Evolutionary conservation across 2,113 vertebrate species (phyloP).

Genomic region (Plecotus auritus): DNA sequence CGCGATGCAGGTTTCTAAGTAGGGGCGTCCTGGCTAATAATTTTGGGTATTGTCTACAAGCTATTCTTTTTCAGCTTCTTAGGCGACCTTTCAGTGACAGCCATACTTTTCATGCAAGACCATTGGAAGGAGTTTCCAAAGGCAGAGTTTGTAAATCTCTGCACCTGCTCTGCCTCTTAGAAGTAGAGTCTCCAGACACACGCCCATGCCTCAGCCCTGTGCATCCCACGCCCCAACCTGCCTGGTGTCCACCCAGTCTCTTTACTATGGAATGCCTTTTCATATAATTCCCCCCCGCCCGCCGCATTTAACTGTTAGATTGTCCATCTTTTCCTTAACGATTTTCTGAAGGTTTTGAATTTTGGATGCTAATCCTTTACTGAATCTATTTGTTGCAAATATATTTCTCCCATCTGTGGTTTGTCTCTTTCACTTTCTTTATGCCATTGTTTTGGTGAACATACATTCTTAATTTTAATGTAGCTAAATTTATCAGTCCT

Average conservation of each 20-base stretch:
- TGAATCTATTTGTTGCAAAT: background rate
- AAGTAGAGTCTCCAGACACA: background rate
- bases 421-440: conserved; percentile 5
- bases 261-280: background rate
- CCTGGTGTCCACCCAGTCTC: background rate
- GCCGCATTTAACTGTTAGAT: background rate
- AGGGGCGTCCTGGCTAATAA: background rate
- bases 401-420: background rate
- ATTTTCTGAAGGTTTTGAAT: background rate
- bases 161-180: background rate
- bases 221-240: background rate
- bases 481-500: background rate
- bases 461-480: conserved; percentile 29
- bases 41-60: background rate
- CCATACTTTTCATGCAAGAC: background rate
- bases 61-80: background rate
- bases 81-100: background rate
- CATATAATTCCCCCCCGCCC: too few relatives aligned
- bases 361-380: background rate
- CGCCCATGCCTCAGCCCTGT: background rate
- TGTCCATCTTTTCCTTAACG: background rate
- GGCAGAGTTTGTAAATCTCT: background rate
- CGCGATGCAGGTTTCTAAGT: background rate
- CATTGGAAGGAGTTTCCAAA: background rate
- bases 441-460: background rate